Percentiles rank a stretch among this genome's conserved stretches.
Conservation (phyloP, 2,888 invertebrate genomes). For the Drosophila bunnanda region DNA sequence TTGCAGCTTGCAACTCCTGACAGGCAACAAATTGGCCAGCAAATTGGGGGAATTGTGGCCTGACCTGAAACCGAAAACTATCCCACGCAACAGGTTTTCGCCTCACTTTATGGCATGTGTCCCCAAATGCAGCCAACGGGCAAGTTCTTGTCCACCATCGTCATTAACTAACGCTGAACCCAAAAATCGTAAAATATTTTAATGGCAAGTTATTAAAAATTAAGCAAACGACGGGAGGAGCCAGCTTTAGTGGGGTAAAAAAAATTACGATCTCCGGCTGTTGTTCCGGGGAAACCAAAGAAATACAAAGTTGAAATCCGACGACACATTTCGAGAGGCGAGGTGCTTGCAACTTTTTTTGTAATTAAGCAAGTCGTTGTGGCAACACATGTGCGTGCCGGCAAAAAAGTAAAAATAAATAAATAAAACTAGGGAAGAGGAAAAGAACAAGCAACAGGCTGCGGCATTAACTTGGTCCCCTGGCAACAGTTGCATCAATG, state of each 20-base stretch:
- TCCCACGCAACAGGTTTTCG: constrained; percentile 74
- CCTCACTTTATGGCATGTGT: constrained; percentile 37
- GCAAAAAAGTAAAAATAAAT: constrained; percentile 3
- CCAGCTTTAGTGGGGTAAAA: constrained; percentile 54
- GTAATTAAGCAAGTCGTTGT: constrained; percentile 73
- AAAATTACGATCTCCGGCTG: constrained; percentile 48
- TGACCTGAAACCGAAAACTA: constrained; percentile 37
- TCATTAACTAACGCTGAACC: constrained; percentile 27
- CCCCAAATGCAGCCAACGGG: constrained; percentile 26
- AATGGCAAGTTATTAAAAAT: constrained; percentile 63
- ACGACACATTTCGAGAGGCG: constrained; percentile 38
- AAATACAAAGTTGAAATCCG: constrained; percentile 45
- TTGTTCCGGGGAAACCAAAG: constrained; percentile 29
- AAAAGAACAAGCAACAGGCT: constrained; percentile 24
- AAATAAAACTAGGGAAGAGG: not conserved
- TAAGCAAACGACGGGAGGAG: constrained; percentile 13
- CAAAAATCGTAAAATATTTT: constrained; percentile 61
- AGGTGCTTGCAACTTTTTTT: constrained; percentile 10
- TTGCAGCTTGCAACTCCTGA: constrained; percentile 30
- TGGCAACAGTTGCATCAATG: constrained; percentile 71
- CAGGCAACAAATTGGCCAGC: constrained; percentile 45
- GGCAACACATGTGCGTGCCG: constrained; percentile 67
- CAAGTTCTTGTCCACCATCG: constrained; percentile 40
- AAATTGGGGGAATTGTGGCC: constrained; percentile 38
- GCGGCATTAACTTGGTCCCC: constrained; percentile 10